Percentiles rank a stretch among this genome's conserved stretches.
These are phyloP conservation scores for Andrena dorsata DNA, from an alignment of 2,888 invertebrate genomes.

Conservation along the genomic window DNA sequence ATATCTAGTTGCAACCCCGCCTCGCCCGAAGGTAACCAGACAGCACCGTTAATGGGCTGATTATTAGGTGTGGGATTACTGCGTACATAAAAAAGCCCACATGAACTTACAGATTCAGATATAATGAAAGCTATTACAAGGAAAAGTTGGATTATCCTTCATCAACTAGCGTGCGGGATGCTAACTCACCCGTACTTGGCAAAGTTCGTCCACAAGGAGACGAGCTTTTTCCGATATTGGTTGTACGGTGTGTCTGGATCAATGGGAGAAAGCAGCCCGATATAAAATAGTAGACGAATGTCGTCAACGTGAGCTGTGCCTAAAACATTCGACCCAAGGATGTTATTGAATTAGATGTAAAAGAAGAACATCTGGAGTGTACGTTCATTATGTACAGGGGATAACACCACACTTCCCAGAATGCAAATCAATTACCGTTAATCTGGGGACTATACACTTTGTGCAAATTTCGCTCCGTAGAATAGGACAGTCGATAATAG, in stretches of 20 bases:
- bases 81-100: no score
- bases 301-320: conserved; percentile 84
- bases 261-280: conserved; percentile 57
- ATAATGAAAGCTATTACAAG: no score
- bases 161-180: no score
- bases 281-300: conserved; percentile 87
- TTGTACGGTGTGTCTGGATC: conserved; percentile 68
- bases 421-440: conserved; percentile 88
- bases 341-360: background rate
- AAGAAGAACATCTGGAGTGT: background rate
- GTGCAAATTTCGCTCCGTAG: conserved; percentile 52
- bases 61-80: conserved; percentile 72
- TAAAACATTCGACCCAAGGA: conserved; percentile 58
- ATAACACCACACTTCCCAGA: conserved; percentile 29
- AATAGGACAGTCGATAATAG: conserved; percentile 71
- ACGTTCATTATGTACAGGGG: no score
- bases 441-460: conserved; percentile 87
- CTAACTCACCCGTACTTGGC: conserved; percentile 81
- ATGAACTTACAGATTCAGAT: background rate
- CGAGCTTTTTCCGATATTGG: conserved; percentile 85
- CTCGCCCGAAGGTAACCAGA: conserved; percentile 62
- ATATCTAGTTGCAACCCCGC: conserved; percentile 55
- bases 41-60: conserved; percentile 39
- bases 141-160: no score
- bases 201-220: conserved; percentile 89